Evolutionary conservation across 1,140 invertebrate genomes (phyloP).

Genomic region (Phortica variegata): DNA sequence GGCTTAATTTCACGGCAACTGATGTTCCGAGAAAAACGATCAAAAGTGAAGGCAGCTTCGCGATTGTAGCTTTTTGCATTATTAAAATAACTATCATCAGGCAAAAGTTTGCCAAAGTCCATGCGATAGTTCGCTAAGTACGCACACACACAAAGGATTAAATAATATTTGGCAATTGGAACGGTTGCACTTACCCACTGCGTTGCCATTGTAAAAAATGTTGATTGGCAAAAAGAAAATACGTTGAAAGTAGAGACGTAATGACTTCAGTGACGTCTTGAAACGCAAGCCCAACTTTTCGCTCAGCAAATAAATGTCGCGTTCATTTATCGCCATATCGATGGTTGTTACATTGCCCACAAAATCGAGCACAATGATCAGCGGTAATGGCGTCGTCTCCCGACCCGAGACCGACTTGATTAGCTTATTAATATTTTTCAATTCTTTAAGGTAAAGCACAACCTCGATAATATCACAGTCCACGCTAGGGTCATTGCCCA

Average conservation of each 20-base stretch:
- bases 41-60: slow-evolving; percentile 29
- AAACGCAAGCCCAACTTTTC: slow-evolving; percentile 42
- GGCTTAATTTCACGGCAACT: slow-evolving; percentile 31
- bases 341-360: slow-evolving; percentile 39
- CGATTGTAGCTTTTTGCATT: slow-evolving; percentile 13
- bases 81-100: slow-evolving; percentile 27
- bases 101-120: slow-evolving; percentile 35
- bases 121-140: slow-evolving; percentile 37
- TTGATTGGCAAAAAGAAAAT: slow-evolving; percentile 49
- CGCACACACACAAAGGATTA: neutral
- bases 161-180: neutral
- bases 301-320: slow-evolving; percentile 34
- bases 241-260: slow-evolving; percentile 43
- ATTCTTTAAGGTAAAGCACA: slow-evolving; percentile 36
- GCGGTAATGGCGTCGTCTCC: slow-evolving; percentile 11
- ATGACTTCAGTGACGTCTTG: slow-evolving; percentile 37
- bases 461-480: slow-evolving; percentile 48
- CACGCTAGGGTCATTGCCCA: slow-evolving; percentile 43
- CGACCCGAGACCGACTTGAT: slow-evolving; percentile 24
- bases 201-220: slow-evolving; percentile 36
- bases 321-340: slow-evolving; percentile 31
- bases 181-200: slow-evolving; percentile 25
- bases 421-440: slow-evolving; percentile 32
- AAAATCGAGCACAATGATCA: slow-evolving; percentile 42
- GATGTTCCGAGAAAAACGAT: slow-evolving; percentile 27